Percentiles rank a stretch among this genome's conserved stretches.
phyloP scores from a whole-genome alignment of 2,113 vertebrate genomes.

The Cheilinus undulatus region DNA sequence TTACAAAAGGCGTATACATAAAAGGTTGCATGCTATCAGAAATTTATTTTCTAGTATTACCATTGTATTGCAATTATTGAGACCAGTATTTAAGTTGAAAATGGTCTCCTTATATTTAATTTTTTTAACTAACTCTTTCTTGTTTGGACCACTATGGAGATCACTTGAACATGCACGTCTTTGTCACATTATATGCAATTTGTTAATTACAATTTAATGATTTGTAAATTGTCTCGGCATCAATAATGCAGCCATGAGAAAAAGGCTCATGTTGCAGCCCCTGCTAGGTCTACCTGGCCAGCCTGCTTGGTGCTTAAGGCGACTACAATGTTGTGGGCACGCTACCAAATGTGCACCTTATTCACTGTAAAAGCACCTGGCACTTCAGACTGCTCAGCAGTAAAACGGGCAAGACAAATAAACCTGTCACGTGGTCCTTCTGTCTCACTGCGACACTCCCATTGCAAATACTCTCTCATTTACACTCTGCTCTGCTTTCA shows the following conservation, averaged over 20 bases:
- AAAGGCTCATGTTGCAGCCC: constrained; percentile 60
- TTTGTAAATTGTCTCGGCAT: constrained; percentile 65
- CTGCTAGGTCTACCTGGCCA: constrained; percentile 11
- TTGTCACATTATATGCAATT: constrained; percentile 64
- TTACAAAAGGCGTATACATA: constrained; percentile 34
- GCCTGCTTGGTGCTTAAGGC: constrained; percentile 2
- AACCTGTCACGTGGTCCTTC: constrained; percentile 61
- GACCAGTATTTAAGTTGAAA: constrained; percentile 54
- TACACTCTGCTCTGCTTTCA: constrained; percentile 46
- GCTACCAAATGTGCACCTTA: constrained; percentile 41
- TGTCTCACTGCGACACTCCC: constrained; percentile 70
- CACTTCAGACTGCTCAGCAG: constrained; percentile 39
- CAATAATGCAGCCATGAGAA: constrained; percentile 67
- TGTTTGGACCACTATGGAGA: constrained; percentile 66
- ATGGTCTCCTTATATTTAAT: constrained; percentile 46
- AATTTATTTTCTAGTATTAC: constrained; percentile 30
- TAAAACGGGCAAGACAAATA: constrained; percentile 59
- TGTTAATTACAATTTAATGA: constrained; percentile 72
- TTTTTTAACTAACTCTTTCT: constrained; percentile 24
- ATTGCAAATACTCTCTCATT: constrained; percentile 75
- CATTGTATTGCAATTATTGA: constrained; percentile 43
- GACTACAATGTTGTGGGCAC: constrained; percentile 41
- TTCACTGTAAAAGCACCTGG: constrained; percentile 49
- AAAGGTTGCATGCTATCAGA: constrained; percentile 48
- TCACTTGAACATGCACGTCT: constrained; percentile 62